phyloP scores from a whole-genome alignment of 2,113 vertebrate genomes.

The Coracopsis vasa region DNA sequence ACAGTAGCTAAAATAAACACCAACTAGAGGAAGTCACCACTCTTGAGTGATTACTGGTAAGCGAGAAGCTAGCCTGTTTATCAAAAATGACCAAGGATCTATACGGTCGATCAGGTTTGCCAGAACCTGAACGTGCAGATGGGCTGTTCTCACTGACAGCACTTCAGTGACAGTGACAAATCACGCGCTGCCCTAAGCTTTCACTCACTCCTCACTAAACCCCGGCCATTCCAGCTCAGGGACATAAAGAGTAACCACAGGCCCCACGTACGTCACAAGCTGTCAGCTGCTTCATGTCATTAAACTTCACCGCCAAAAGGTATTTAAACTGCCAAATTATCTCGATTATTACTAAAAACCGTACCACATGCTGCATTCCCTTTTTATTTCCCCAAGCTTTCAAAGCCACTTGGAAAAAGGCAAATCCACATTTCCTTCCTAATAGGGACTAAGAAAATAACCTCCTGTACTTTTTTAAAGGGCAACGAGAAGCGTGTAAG shows the following conservation, averaged over 20 bases:
- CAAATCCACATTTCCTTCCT: background rate
- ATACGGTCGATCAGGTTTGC: background rate
- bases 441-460: background rate
- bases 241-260: background rate
- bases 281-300: background rate
- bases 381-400: background rate
- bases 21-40: background rate
- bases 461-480: background rate
- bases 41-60: background rate
- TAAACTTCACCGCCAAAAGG: background rate
- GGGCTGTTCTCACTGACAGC: background rate
- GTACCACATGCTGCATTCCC: rapidly evolving
- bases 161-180: background rate
- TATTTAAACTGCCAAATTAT: background rate
- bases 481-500: rapidly evolving
- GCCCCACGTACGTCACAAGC: background rate
- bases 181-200: background rate
- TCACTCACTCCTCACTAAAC: background rate
- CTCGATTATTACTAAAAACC: background rate
- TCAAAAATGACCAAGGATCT: background rate
- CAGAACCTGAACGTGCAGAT: rapidly evolving
- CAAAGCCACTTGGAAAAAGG: background rate
- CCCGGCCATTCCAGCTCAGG: background rate
- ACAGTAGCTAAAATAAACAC: background rate
- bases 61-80: background rate